phyloP scores from a whole-genome alignment of 2,797 vertebrate species.

The Myoxocephalus aenaeus region DNA sequence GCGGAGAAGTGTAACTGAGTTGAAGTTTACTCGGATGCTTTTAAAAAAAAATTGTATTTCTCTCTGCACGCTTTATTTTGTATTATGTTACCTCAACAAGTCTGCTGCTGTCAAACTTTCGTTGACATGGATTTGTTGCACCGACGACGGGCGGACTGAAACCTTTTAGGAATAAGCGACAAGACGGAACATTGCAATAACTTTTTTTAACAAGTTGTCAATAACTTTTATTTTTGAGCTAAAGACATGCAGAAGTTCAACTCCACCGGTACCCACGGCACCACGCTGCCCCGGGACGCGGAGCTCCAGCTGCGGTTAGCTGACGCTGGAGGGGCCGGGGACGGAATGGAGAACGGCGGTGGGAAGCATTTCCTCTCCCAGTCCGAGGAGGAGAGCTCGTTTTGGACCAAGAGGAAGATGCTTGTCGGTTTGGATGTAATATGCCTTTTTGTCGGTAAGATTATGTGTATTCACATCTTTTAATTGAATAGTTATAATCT shows the following conservation, averaged over 20 bases:
- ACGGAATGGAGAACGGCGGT: conserved; percentile 81
- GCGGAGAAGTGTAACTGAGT: conserved; percentile 3
- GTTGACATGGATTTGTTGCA: conserved; percentile 70
- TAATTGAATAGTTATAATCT: neutral
- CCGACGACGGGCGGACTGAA: conserved; percentile 64
- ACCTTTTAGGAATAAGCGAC: conserved; percentile 22
- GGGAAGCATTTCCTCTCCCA: conserved; percentile 73
- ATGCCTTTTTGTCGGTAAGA: conserved; percentile 84
- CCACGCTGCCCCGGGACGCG: conserved; percentile 77
- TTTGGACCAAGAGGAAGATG: conserved; percentile 83
- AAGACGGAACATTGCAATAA: neutral
- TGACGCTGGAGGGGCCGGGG: conserved; percentile 75
- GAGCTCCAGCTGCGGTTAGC: conserved; percentile 83
- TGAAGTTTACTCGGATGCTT: conserved; percentile 16
- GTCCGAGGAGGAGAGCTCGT: conserved; percentile 58
- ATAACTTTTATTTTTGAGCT: neutral
- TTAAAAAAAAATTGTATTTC: neutral
- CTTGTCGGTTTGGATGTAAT: conserved; percentile 84
- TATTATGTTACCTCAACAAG: conserved; percentile 13
- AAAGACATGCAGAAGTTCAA: conserved; percentile 81
- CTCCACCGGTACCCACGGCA: conserved; percentile 63
- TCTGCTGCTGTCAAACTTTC: conserved; percentile 72
- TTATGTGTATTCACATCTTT: neutral
- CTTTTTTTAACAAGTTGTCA: conserved; percentile 4
- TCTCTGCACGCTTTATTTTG: neutral